Evolutionary conservation across 1,140 invertebrate genomes (phyloP).

Genomic region (Thaumetopoea pityocampa): DNA sequence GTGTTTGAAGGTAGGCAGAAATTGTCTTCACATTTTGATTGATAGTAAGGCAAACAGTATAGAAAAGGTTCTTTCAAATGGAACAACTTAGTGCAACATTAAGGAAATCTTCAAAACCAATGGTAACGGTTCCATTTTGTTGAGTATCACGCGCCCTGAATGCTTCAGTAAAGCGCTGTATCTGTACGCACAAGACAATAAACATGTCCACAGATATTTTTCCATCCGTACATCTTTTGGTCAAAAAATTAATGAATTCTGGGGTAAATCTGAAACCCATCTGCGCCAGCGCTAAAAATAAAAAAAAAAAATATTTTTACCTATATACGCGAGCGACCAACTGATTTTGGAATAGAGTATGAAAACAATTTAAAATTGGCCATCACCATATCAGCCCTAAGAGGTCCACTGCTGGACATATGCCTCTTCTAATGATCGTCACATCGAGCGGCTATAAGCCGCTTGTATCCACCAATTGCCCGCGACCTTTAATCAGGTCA

Average conservation of each 20-base stretch:
- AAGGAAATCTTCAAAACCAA: constrained; percentile 92
- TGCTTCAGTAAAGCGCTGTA: constrained; percentile 90
- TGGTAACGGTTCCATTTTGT: constrained; percentile 85
- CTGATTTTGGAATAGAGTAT: background rate
- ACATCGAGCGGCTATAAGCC: too few relatives aligned
- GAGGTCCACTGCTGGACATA: too few relatives aligned
- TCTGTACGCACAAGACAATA: constrained; percentile 90
- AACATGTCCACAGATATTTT: constrained; percentile 90
- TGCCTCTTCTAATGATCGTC: too few relatives aligned
- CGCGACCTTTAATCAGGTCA: too few relatives aligned
- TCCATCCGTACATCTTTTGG: constrained; percentile 80
- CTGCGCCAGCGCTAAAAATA: constrained; percentile 83
- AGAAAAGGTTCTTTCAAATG: constrained; percentile 49
- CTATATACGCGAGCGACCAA: background rate
- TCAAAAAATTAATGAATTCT: constrained; percentile 85
- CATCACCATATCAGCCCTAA: too few relatives aligned
- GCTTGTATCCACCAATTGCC: too few relatives aligned
- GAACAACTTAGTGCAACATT: constrained; percentile 84
- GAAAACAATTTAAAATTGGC: too few relatives aligned
- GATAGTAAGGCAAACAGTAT: too few relatives aligned
- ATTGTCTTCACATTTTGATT: too few relatives aligned
- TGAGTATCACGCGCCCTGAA: constrained; percentile 85
- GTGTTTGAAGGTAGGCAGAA: too few relatives aligned
- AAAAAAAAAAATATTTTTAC: constrained; percentile 9
- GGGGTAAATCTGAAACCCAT: constrained; percentile 93